These are phyloP conservation scores for Argya squamiceps DNA, from an alignment of 2,797 vertebrate species.

Conservation along the genomic window DNA sequence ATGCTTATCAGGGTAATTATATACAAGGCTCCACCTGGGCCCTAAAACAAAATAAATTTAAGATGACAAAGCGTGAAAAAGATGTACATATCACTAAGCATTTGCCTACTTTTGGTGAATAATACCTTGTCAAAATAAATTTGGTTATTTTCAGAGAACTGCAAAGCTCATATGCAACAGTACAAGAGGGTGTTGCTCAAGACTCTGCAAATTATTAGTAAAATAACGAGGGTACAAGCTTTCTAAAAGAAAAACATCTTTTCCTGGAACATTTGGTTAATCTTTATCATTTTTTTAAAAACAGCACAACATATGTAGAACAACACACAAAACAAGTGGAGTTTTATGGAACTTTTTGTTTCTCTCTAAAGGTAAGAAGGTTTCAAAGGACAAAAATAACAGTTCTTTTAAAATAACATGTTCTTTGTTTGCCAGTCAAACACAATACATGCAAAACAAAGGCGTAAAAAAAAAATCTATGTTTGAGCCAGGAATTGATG, in stretches of 20 bases:
- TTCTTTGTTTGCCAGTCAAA: background rate
- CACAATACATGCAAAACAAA: background rate
- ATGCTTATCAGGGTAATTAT: background rate
- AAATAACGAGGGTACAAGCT: background rate
- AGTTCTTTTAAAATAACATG: background rate
- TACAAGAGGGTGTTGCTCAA: background rate
- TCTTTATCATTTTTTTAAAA: background rate
- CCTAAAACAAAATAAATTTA: background rate
- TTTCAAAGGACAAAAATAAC: background rate
- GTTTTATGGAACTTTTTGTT: background rate
- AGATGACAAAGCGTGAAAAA: background rate
- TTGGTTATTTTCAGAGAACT: background rate
- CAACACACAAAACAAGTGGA: rapidly evolving
- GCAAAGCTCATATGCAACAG: background rate
- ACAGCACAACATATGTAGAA: background rate
- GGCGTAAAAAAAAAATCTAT: background rate
- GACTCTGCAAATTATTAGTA: background rate
- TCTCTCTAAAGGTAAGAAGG: background rate
- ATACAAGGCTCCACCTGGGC: background rate
- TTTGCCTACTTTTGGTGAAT: background rate
- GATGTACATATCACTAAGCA: background rate
- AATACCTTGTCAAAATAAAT: background rate
- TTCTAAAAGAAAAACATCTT: background rate
- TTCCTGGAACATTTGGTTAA: background rate
- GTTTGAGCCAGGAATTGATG: background rate